phyloP scores from a whole-genome alignment of 2,113 vertebrate genomes.

The Montifringilla adamsi region DNA sequence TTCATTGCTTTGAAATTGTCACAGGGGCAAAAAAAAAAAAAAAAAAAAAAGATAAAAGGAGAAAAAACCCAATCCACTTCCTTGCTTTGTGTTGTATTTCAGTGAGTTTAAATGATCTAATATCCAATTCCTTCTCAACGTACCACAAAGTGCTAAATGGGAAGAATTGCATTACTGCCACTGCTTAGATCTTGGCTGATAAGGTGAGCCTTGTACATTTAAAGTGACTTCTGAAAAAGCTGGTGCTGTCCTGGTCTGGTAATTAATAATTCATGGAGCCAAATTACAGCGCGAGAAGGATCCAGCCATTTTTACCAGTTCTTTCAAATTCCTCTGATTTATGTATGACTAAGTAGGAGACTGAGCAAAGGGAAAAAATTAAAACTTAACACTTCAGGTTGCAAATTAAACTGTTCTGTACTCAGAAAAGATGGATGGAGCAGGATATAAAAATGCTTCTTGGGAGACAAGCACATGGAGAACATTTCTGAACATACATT shows the following conservation, averaged over 20 bases:
- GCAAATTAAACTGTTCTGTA: slow-evolving; percentile 27
- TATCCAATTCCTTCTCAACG: slow-evolving; percentile 79
- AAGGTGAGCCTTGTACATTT: slow-evolving; percentile 84
- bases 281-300: slow-evolving; percentile 86
- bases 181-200: slow-evolving; percentile 85
- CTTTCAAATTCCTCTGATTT: slow-evolving; percentile 84
- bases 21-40: neutral
- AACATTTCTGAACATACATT: neutral
- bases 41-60: neutral
- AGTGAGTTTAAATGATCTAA: slow-evolving; percentile 79
- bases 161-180: slow-evolving; percentile 81
- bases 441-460: neutral
- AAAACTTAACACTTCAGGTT: slow-evolving; percentile 62
- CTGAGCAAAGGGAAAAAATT: slow-evolving; percentile 26
- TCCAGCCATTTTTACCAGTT: slow-evolving; percentile 82
- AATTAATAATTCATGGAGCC: slow-evolving; percentile 90
- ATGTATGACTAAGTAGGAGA: slow-evolving; percentile 64
- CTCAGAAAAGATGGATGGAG: neutral
- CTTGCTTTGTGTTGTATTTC: slow-evolving; percentile 77
- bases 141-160: slow-evolving; percentile 86
- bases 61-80: neutral
- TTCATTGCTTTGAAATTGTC: slow-evolving; percentile 36
- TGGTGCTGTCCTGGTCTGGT: slow-evolving; percentile 77
- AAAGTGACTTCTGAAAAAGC: slow-evolving; percentile 76
- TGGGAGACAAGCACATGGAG: neutral